A percentile compares a stretch with the other conserved stretches of the same genome.
Conservation (phyloP, 30 jellyfish, hydroid and myxozoan species). For the Clytia hemisphaerica region DNA sequence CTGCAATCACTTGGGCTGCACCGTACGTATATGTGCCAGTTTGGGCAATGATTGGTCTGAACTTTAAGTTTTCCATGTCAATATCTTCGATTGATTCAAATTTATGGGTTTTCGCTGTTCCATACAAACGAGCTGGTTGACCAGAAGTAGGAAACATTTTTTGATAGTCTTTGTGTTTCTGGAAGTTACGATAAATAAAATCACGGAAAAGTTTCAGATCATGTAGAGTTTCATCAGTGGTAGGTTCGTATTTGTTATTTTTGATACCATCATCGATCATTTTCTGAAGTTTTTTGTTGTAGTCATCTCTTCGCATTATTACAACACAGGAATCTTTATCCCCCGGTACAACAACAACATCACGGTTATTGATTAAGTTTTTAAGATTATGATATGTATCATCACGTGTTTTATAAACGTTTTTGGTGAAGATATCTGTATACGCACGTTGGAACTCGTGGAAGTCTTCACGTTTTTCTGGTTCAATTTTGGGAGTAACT, state of each 20-base stretch:
- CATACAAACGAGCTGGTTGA: too few species aligned
- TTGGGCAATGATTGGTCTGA: conserved; percentile 38
- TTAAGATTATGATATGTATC: conserved; percentile 7
- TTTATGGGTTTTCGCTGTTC: conserved; percentile 35
- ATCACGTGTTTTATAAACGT: conserved; percentile 26
- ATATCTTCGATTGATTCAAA: conserved; percentile 16
- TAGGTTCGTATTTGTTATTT: conserved; percentile 10
- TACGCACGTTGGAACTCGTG: conserved; percentile 36
- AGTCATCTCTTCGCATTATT: conserved; percentile 22
- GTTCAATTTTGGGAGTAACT: background rate
- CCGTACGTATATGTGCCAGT: conserved; percentile 10
- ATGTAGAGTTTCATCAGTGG: conserved; percentile 9
- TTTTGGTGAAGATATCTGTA: conserved; percentile 27
- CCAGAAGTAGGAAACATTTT: conserved; percentile 3
- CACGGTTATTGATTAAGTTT: background rate
- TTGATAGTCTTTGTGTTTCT: background rate
- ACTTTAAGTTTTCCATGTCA: conserved; percentile 13
- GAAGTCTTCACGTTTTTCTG: background rate
- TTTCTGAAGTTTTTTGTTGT: conserved; percentile 17
- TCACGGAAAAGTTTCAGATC: too few species aligned
- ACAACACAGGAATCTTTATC: conserved; percentile 35
- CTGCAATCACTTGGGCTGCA: conserved; percentile 32
- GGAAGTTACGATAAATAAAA: conserved; percentile 15
- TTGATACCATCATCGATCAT: conserved; percentile 37
- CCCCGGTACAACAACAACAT: conserved; percentile 27